phyloP scores from a whole-genome alignment of 2,888 invertebrate genomes.

The Oscheius myriophilus region DNA sequence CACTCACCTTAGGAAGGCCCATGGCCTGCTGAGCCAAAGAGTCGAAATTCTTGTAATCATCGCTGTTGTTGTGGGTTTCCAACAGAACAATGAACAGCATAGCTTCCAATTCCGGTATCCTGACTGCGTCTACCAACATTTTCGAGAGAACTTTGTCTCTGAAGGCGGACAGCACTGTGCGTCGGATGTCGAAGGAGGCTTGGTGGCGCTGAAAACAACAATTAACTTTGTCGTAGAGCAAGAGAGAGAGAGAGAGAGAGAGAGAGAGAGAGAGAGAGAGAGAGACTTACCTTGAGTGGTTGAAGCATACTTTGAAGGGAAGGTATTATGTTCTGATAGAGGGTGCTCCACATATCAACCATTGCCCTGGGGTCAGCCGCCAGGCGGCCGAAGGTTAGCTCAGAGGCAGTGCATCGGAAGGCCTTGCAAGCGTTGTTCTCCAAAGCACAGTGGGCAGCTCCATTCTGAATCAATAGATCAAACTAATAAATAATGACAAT shows the following conservation, averaged over 20 bases:
- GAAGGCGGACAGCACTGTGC: conserved; percentile 45
- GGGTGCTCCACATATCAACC: conserved; percentile 36
- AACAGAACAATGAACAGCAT: conserved; percentile 44
- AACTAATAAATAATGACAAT: not conserved
- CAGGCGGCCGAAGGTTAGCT: conserved; percentile 19
- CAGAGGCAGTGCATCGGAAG: conserved; percentile 39
- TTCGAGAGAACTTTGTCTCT: conserved; percentile 43
- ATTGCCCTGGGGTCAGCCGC: conserved; percentile 7
- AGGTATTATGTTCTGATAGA: conserved; percentile 39
- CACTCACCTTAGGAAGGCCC: conserved; percentile 15
- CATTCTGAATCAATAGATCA: conserved; percentile 29
- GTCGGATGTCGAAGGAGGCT: conserved; percentile 40
- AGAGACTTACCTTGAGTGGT: conserved; percentile 32
- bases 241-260: too few species aligned
- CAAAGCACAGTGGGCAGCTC: conserved; percentile 39
- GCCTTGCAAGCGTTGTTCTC: conserved; percentile 51
- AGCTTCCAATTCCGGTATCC: conserved; percentile 38
- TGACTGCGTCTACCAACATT: conserved; percentile 6
- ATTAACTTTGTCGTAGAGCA: not conserved
- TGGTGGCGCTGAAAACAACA: conserved; percentile 30
- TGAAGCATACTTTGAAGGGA: conserved; percentile 44
- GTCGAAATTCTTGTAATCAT: conserved; percentile 12
- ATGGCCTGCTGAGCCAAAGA: conserved; percentile 25
- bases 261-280: not conserved
- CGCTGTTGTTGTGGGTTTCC: conserved; percentile 36